Evolutionary conservation across 1,140 invertebrate genomes (phyloP).

Genomic region (Pogonus chalceus): DNA sequence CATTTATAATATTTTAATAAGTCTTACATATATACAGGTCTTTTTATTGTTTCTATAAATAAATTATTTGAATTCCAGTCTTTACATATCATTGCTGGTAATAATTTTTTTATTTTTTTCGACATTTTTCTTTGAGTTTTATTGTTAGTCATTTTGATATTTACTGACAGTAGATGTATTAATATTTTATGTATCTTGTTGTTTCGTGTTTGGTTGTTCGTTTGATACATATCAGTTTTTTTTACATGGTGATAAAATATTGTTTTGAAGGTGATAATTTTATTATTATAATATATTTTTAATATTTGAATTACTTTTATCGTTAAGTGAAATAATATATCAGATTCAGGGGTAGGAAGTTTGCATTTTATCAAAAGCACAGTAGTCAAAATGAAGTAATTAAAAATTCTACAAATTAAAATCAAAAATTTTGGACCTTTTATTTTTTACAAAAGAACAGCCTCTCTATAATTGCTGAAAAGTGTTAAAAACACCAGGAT

Average conservation of each 20-base stretch:
- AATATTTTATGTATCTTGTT: not conserved
- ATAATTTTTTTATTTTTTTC: not conserved
- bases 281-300: not conserved
- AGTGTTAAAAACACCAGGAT: no score
- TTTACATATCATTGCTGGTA: not conserved
- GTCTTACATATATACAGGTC: not conserved
- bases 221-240: no score
- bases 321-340: no score
- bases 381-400: no score
- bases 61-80: not conserved
- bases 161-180: not conserved
- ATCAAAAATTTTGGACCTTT: no score
- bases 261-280: not conserved
- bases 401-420: no score
- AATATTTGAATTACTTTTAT: no score
- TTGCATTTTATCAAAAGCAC: no score
- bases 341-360: no score
- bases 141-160: not conserved
- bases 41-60: not conserved
- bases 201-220: no score
- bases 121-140: not conserved
- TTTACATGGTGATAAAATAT: not conserved
- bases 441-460: no score
- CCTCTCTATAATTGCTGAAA: no score
- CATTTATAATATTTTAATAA: not conserved